Base-by-base conservation (phyloP, 2,797 vertebrate species). In the Ctenopoma multispine region DNA sequence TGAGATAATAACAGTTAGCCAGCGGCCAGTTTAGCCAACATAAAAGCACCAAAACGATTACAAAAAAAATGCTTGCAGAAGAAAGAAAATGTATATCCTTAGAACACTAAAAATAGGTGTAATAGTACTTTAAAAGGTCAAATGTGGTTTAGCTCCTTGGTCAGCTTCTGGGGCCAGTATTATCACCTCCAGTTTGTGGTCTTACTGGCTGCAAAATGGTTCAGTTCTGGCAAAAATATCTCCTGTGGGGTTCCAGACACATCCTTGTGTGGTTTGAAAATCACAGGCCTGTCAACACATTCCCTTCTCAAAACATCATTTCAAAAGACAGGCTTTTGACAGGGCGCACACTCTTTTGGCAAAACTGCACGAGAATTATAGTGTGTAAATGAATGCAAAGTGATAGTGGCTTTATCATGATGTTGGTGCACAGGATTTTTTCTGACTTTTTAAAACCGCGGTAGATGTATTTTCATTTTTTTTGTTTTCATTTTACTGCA, bases 261-360 rank as follows among this genome's bases (percentile, higher is more conserved):
- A 6, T 55, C 70, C 64, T 68, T 50, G 74, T 84, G 81, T 81
- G 86, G 83, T 67, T 78, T 69, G 27, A 63, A 76, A 91, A 89
- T 87, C 69, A 88, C 80, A 79, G 70, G 24, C 65, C 36, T 69
- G 73, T 77, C 58, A 75, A 48, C 75, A 44, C 43, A 21, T 36
- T 74, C 67, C 46, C 36, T 8, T 73, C 59, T 60, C 63, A 73
- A 80, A 71, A 72, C 69, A 80, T 55, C 51, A 31, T 59, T 79
- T 81, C 17, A 65, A 77, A 81, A 74, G 56, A 77, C 18, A 80
- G 34, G 20, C 29, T 23, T 74, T 31, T 67, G 15, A 80, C 68
- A 65, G 54, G 43, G 62, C 20, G 12, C 23, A 29, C 20, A 57
- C 34, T 47, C 14, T 51, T 54, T 56, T 63, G 24, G 34, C 62